Evolutionary conservation across 2,888 invertebrate species (phyloP), one percentile per base, ranked within the genome.

Genomic region (Eumerus sabulonum): DNA sequence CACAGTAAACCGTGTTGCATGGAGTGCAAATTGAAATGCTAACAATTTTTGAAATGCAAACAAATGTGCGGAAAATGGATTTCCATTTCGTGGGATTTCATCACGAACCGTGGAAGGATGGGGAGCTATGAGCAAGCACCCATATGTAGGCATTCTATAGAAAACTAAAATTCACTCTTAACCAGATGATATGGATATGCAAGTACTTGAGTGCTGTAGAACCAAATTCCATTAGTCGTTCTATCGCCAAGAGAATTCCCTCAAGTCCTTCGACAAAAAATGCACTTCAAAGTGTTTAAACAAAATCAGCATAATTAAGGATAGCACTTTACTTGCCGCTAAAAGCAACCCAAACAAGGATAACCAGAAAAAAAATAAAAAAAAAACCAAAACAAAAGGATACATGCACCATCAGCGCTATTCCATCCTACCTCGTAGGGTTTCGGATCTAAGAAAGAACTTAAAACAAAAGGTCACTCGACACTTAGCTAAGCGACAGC

Each of bases 391-490:
- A 16, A 27, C 13, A 14, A 18, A 9, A 36, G 1, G 19, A 47
- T 47, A 51, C 42, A 19, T 68, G 50, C 64, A 57, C 57, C 72
- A 59, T 72, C 67, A 67, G 51, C 62, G 27, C 27, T 27, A 27
- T 27, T 27, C 27, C 27, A 27, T 27, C 27, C 27, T 2, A 27
- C 27, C 27, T 27, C 27, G 27, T 4, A 27, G 27, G 7, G 7
- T 2, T 4, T 7, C 7, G 27, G 7, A 27, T 27, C 3, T 27
- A 27, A 27, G 7, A 27, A 27, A 40, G 9, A 40, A n/a, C 27
- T 11, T 57, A 62, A 27, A 67, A 77, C 77, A 79, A 73, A 64
- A 64, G 63, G 63, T 73, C 67, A 73, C 59, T 66, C 27, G 18
- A 44, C 67, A 12, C 38, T 51, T 44, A 18, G 35, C 40, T 76